phyloP scores from a whole-genome alignment of 2,797 vertebrate species.

The Xyrichtys novacula region DNA sequence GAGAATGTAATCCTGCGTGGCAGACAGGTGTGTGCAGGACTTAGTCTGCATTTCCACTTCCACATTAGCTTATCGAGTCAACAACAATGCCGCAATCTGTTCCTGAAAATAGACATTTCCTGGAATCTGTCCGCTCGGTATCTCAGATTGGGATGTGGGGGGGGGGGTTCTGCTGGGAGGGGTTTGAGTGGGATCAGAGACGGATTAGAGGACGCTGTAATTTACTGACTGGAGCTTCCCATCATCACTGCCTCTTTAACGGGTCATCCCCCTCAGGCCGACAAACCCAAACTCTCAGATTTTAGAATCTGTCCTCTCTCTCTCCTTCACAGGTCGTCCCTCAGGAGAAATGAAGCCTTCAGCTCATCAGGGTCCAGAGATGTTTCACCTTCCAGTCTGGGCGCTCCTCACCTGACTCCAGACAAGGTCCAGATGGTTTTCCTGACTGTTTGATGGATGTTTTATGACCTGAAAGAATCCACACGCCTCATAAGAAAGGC shows the following conservation, averaged over 20 bases:
- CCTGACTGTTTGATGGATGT: neutral
- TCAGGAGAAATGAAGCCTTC: neutral
- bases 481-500: slow-evolving; percentile 7
- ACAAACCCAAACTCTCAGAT: too few species aligned
- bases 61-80: slow-evolving; percentile 43
- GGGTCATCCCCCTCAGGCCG: slow-evolving; percentile 19
- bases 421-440: slow-evolving; percentile 4
- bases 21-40: neutral
- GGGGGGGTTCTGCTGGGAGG: slow-evolving; percentile 8
- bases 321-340: neutral
- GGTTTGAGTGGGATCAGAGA: slow-evolving; percentile 50
- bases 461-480: neutral
- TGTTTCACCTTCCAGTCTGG: neutral
- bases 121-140: slow-evolving; percentile 70
- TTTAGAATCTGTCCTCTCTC: too few species aligned
- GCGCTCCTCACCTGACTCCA: slow-evolving; percentile 11
- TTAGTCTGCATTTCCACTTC: slow-evolving; percentile 18
- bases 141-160: slow-evolving; percentile 53
- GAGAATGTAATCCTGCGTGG: neutral
- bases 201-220: slow-evolving; percentile 77
- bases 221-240: slow-evolving; percentile 66
- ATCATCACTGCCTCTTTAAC: slow-evolving; percentile 33
- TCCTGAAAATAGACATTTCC: slow-evolving; percentile 72
- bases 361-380: too few species aligned
- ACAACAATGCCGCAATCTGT: slow-evolving; percentile 71